Conservation (phyloP, 2,113 vertebrate species). For the Meriones unguiculatus region DNA sequence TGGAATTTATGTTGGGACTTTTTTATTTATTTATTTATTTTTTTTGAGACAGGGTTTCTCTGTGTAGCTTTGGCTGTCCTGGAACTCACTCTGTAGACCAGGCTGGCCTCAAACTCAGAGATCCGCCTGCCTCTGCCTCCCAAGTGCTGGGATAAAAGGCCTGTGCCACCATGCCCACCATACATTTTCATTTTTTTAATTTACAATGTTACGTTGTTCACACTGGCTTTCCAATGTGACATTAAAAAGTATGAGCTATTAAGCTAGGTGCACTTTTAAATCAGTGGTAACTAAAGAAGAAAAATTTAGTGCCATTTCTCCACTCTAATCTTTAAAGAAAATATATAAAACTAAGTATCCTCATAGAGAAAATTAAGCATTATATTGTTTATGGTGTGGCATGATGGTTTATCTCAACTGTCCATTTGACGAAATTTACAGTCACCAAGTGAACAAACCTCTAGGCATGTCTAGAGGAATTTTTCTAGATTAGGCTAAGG, state of each 20-base stretch:
- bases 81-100: no score
- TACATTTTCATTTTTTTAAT: not conserved
- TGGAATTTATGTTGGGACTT: not conserved
- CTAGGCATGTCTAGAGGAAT: not conserved
- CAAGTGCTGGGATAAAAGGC: no score
- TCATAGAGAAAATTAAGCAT: slow-evolving; percentile 37
- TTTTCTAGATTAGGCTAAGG: not conserved
- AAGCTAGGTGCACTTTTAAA: slow-evolving; percentile 40
- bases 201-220: slow-evolving; percentile 47
- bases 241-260: slow-evolving; percentile 9
- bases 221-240: not conserved
- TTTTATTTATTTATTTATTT: not conserved
- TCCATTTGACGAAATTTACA: slow-evolving; percentile 20
- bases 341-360: slow-evolving; percentile 23
- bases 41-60: no score
- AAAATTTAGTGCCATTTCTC: slow-evolving; percentile 3
- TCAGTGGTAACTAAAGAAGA: slow-evolving; percentile 6
- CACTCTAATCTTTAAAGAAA: slow-evolving; percentile 22
- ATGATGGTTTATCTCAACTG: not conserved
- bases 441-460: slow-evolving; percentile 29
- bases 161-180: not conserved
- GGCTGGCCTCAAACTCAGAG: no score
- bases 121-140: no score
- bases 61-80: no score
- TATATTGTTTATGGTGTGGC: slow-evolving; percentile 6